Conservation (phyloP, 2,113 vertebrate genomes). For the Ploceus nigricollis region DNA sequence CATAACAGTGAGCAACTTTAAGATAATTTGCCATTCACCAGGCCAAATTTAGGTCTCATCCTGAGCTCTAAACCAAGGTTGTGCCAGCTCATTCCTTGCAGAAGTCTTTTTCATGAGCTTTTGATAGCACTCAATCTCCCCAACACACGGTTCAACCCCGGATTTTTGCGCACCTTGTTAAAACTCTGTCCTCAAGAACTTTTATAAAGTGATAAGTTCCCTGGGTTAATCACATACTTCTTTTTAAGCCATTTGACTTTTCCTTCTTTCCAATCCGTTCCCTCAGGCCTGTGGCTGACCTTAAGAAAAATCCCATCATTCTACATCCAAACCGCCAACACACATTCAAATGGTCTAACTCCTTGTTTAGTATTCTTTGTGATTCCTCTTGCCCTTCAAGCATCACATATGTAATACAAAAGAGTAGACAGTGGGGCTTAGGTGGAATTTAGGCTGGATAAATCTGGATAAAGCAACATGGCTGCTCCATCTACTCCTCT, state of each 20-base stretch:
- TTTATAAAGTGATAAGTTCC: not conserved
- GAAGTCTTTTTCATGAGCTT: not conserved
- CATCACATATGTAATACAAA: not conserved
- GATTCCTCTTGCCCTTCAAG: not conserved
- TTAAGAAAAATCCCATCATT: not conserved
- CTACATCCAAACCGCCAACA: not conserved
- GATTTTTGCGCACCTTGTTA: not conserved
- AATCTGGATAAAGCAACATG: not conserved
- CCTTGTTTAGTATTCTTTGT: not conserved
- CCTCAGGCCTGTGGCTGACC: not conserved
- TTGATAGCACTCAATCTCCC: not conserved
- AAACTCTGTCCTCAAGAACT: not conserved
- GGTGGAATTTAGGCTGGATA: not conserved
- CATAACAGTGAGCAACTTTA: not conserved
- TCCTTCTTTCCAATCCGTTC: not conserved
- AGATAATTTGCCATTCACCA: not conserved
- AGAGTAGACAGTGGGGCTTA: not conserved
- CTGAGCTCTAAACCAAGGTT: not conserved
- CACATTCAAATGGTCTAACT: not conserved
- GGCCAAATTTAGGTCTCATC: not conserved
- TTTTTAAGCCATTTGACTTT: not conserved
- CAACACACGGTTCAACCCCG: rapidly evolving
- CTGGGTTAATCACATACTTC: not conserved
- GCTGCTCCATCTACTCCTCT: not conserved
- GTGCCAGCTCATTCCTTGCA: not conserved